A percentile compares a stretch with the other conserved stretches of the same genome.
These are phyloP conservation scores for Palaemon carinicauda DNA, from an alignment of 1,140 invertebrate species.

Conservation along the genomic window DNA sequence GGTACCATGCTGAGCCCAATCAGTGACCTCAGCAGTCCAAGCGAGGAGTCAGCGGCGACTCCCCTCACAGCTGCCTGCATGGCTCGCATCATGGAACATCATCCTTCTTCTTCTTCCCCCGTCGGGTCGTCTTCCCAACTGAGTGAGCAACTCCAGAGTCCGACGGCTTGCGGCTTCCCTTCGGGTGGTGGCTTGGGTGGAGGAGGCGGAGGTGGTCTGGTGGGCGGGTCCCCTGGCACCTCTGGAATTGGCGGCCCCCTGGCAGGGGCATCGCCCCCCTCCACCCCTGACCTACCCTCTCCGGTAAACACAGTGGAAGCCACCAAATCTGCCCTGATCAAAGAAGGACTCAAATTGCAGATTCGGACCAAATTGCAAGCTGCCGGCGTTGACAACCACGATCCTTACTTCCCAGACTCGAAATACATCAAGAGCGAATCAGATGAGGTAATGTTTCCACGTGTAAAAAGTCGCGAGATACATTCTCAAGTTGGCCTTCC, in stretches of 20 bases:
- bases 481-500: not conserved
- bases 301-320: slow-evolving; percentile 67
- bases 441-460: slow-evolving; percentile 23
- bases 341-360: slow-evolving; percentile 88
- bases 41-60: slow-evolving; percentile 25
- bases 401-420: slow-evolving; percentile 46
- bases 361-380: slow-evolving; percentile 83
- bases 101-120: too few relatives aligned
- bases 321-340: slow-evolving; percentile 89
- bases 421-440: slow-evolving; percentile 55
- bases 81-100: not conserved
- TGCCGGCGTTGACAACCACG: slow-evolving; percentile 64
- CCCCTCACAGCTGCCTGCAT: not conserved
- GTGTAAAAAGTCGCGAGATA: not conserved
- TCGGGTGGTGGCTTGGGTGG: not conserved
- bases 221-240: slow-evolving; percentile 54
- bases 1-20: slow-evolving; percentile 29
- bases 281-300: slow-evolving; percentile 51
- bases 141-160: not conserved
- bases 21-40: slow-evolving; percentile 38
- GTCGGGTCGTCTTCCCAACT: slow-evolving; percentile 11
- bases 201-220: slow-evolving; percentile 36
- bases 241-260: slow-evolving; percentile 44
- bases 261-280: slow-evolving; percentile 39
- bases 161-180: not conserved